Base-by-base conservation (phyloP, 2,888 invertebrate genomes). In the Chalcosyrphus nemorum region DNA sequence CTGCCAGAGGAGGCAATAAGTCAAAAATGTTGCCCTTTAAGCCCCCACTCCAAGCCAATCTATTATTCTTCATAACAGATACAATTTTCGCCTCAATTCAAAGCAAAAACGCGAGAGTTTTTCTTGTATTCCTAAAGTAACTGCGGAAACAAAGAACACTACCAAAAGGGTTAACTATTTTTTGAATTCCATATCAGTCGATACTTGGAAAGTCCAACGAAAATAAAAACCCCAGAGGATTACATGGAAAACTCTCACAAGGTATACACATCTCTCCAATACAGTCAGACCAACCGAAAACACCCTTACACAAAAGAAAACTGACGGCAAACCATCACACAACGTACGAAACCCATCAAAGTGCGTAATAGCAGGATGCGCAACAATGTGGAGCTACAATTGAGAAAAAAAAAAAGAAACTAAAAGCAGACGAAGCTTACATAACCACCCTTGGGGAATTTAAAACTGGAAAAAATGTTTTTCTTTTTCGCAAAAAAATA, bases 351-450 rank as follows among this genome's bases (percentile, higher is more conserved):
- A 87, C 87, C 86, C 88, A 90, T 90, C 90, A 91, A 89, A 89
- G 87, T 91, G 91, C 91, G 91, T 91, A 91, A 91, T 90, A 89
- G 90, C 75, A 74, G 87, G 85, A 88, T 91, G 91, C 91, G 91
- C 91, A 89, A 87, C 90, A 90, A 86, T 90, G 89, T 89, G 38
- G 54, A 65, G 24, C 35, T n/a, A n/a, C n/a, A n/a, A n/a, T n/a
- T n/a, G n/a, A n/a, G n/a, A n/a, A n/a, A n/a, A n/a, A 32, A 11
- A 32, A 7, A 7, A 70, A 19, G 45, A 54, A 54, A 35, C 27
- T 24, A 17, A 21, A 24, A 50, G 24, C 15, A 52, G 50, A 29
- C 13, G 15, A 47, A 13, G 15, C 41, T 57, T 59, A 66, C 76
- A 47, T 66, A 65, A 66, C 24, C 35, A 19, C 24, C 61, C 71